Base-by-base conservation (phyloP, 53 echinoderm and acorn worm genomes). In the Paracentrotus lividus region DNA sequence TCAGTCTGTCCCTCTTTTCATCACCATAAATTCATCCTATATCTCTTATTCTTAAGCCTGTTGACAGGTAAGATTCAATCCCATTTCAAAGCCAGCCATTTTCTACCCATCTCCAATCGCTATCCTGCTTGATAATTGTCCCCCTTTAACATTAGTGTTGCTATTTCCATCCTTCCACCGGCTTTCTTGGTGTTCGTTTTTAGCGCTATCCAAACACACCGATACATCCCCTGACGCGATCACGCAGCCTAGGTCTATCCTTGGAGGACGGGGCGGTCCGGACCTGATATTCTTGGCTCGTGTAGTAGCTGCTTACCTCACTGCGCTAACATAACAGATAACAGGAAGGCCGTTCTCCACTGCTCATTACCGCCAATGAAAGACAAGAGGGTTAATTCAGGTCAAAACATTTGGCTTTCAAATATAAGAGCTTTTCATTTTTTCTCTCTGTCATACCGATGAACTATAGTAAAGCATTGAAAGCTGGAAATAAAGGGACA, bases 311-410 rank as follows among this genome's bases (percentile, higher is more conserved):
- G 86, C 86, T 56, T 86, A 86, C 86, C 86, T 89, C 89, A 44
- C 89, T 89, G 64, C 43, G 65, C 76, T 90, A 72, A 53, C 91
- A 90, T 90, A 90, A 90, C 75, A 90, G 91, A 72, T 90, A 90
- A 90, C 72, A 90, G 72, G 91, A 90, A 69, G 75, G 18, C 61
- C 26, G 1, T 58, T 61, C 89, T 89, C 65, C 89, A 89, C 18
- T n/a, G 42, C 60, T 89, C 89, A 89, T 89, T 89, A 89, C 65
- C 89, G 60, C 24, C 44, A 89, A 64, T 57, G 89, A 89, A 89
- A 89, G 89, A 89, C 89, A 89, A 56, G 65, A 45, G 27, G 89
- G 89, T 60, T 64, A 89, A 64, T 57, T 43, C 68, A 53, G 91
- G 91, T 90, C 91, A 89, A 65, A 81, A 81, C 47, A 81, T 81